A percentile compares a stretch with the other conserved stretches of the same genome.
phyloP scores from a whole-genome alignment of 2,888 invertebrate species.

The Omphaloscelis lunosa region DNA sequence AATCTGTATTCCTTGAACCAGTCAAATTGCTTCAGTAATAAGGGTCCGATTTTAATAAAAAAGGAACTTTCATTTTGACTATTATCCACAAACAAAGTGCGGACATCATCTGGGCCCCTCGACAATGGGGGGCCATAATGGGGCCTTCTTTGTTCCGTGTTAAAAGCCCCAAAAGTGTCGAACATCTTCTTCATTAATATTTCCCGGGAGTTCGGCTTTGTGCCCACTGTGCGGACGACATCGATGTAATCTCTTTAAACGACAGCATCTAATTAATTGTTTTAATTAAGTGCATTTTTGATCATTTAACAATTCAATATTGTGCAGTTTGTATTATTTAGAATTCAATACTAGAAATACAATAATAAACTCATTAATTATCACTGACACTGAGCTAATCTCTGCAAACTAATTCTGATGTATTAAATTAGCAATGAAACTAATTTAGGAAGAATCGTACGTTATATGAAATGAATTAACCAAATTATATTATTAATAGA shows the following conservation, averaged over 20 bases:
- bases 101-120: conserved; percentile 78
- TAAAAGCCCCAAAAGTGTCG: conserved; percentile 81
- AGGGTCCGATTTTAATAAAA: conserved; percentile 78
- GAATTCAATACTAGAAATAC: neutral
- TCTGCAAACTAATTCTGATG: conserved; percentile 24
- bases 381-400: conserved; percentile 22
- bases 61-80: conserved; percentile 71
- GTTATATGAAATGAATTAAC: conserved; percentile 24
- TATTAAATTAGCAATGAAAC: conserved; percentile 33
- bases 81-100: conserved; percentile 71
- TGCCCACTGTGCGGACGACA: conserved; percentile 49
- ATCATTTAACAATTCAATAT: neutral
- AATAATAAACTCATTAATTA: conserved; percentile 2
- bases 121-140: conserved; percentile 68
- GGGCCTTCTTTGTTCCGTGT: conserved; percentile 79
- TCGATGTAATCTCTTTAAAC: conserved; percentile 65
- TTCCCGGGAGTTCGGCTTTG: conserved; percentile 63
- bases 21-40: conserved; percentile 86
- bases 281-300: conserved; percentile 19
- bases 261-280: conserved; percentile 45
- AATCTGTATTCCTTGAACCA: conserved; percentile 82
- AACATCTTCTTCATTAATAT: conserved; percentile 87
- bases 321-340: neutral
- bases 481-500: conserved; percentile 33
- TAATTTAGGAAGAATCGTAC: conserved; percentile 33